phyloP scores from a whole-genome alignment of 2,797 vertebrate species.

The Australoheros facetus region DNA sequence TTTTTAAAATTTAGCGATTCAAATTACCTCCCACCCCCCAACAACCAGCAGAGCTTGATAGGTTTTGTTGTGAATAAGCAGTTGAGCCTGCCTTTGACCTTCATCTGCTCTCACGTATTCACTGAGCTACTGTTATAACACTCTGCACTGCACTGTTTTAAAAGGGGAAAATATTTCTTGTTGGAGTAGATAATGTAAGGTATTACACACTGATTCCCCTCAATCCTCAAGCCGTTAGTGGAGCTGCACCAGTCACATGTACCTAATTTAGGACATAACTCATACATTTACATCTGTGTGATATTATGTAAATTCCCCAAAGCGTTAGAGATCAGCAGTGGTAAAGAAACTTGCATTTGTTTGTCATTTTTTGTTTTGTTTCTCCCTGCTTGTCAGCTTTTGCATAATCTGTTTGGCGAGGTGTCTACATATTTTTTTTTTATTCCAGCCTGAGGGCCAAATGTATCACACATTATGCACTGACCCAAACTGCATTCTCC shows the following conservation, averaged over 20 bases:
- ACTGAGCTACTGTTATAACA: constrained; percentile 35
- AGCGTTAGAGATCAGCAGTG: constrained; percentile 29
- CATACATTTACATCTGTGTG: constrained; percentile 33
- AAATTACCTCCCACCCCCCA: constrained; percentile 47
- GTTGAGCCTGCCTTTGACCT: constrained; percentile 80
- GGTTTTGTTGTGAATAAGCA: constrained; percentile 64
- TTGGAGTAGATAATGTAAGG: constrained; percentile 31
- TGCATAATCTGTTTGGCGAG: constrained; percentile 57
- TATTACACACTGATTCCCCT: constrained; percentile 10
- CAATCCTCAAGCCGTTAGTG: constrained; percentile 4
- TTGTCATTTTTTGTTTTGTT: constrained; percentile 26
- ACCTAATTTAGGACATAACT: constrained; percentile 32
- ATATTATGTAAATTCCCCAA: constrained; percentile 34
- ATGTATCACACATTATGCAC: constrained; percentile 62
- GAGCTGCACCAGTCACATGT: constrained; percentile 9
- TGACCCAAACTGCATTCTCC: constrained; percentile 72
- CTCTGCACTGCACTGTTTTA: constrained; percentile 20
- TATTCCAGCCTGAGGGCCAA: constrained; percentile 51
- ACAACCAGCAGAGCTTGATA: constrained; percentile 73
- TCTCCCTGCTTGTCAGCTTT: constrained; percentile 40
- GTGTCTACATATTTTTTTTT: constrained; percentile 39
- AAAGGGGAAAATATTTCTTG: constrained; percentile 29
- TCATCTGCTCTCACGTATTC: constrained; percentile 63
- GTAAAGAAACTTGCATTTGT: constrained; percentile 24
- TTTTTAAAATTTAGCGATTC: constrained; percentile 65